phyloP scores from a whole-genome alignment of 2,113 vertebrate species.

The Heloderma charlesbogerti region DNA sequence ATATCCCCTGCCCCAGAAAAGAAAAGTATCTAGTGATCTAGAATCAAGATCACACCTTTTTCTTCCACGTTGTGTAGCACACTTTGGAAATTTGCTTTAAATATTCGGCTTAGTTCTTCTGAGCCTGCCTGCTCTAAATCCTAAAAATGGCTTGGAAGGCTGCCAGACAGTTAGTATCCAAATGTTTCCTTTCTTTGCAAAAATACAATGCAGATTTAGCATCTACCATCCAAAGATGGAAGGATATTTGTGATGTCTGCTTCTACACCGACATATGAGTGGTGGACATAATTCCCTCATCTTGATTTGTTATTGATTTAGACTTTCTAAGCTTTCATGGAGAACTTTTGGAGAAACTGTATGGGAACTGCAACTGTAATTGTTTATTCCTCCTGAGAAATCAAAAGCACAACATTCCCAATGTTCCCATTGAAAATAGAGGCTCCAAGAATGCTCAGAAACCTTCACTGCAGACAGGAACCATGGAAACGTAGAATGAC shows the following conservation, averaged over 20 bases:
- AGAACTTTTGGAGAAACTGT: neutral
- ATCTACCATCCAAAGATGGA: too few species aligned
- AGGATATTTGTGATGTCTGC: neutral
- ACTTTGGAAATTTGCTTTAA: neutral
- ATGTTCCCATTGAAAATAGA: neutral
- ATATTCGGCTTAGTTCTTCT: neutral
- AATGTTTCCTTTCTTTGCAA: neutral
- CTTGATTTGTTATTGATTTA: neutral
- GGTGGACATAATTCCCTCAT: neutral
- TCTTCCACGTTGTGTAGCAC: neutral
- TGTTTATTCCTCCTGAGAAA: neutral
- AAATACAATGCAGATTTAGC: neutral
- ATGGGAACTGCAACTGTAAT: neutral
- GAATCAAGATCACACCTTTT: neutral
- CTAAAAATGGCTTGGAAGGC: neutral
- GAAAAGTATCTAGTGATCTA: slow-evolving; percentile 12
- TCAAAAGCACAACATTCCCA: neutral
- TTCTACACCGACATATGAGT: neutral
- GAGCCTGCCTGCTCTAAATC: neutral
- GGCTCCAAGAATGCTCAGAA: too few species aligned
- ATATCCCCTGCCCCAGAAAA: neutral
- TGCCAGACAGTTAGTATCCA: neutral
- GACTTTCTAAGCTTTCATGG: neutral
- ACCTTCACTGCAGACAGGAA: neutral
- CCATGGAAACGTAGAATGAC: neutral